Evolutionary conservation across 2,888 invertebrate genomes (phyloP), one percentile per base, ranked within the genome.

Genomic region (Limnephilus rhombicus): DNA sequence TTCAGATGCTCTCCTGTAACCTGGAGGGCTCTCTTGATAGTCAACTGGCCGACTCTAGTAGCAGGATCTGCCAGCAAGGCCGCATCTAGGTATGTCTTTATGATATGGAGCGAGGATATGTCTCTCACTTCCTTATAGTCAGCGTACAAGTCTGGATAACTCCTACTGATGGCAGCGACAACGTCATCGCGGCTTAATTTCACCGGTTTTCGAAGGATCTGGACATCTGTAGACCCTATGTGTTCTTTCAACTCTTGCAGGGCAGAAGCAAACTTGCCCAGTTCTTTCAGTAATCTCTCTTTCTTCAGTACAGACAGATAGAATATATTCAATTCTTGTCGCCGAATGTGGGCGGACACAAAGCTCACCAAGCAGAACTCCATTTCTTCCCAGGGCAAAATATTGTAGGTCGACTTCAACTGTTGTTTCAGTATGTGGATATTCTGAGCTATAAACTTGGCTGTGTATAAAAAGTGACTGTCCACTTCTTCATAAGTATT

Each of bases 331-430:
- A 85, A 37, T 41, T 85, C 81, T 49, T 49, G 49, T 13, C 15
- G 49, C 49, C 15, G 49, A 49, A 49, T 49, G 49, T 88, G 80
- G 80, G 93, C 90, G n/a, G 92, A 93, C 49, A 94, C 81, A 92
- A 94, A 94, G 90, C 86, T 91, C 18, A 94, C 41, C 53, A 94
- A 93, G 93, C 94, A 94, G 93, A 94, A 94, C 90, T 94, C 94
- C 9, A 94, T 94, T 93, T 94, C 94, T 91, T 94, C 94, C 94
- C 94, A 94, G 45, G 94, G 94, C 87, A 94, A 31, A 83, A 29
- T 90, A 80, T 93, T 90, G 90, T 94, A 94, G 0, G 94, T 94
- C 18, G 87, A 93, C 91, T 93, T 94, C 80, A 94, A 89, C 34
- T 93, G 92, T 41, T 89, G 89, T 85, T 94, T 94, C 86, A 94